These are phyloP conservation scores for Limnephilus marmoratus DNA, from an alignment of 2,888 invertebrate species.

Conservation along the genomic window DNA sequence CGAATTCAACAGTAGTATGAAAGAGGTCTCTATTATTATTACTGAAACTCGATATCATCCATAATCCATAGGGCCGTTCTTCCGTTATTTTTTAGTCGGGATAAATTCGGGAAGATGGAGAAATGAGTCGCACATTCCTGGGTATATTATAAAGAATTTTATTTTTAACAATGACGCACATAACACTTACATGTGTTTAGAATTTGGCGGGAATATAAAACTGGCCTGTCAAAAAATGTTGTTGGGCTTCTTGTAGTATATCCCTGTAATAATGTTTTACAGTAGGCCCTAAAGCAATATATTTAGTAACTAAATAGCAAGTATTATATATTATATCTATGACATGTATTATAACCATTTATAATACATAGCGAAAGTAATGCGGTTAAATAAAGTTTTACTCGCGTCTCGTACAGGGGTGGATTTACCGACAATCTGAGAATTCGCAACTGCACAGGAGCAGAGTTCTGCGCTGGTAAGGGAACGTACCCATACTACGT, in stretches of 20 bases:
- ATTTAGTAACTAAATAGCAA: too few relatives aligned
- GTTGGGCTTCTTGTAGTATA: background rate
- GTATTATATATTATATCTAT: too few relatives aligned
- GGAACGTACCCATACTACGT: too few relatives aligned
- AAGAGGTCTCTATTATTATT: constrained; percentile 16
- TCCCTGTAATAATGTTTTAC: background rate
- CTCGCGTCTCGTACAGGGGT: too few relatives aligned
- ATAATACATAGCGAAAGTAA: background rate
- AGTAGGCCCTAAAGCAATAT: background rate
- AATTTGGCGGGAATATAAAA: background rate
- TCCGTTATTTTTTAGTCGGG: background rate
- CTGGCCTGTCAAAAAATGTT: background rate
- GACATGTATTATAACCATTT: too few relatives aligned
- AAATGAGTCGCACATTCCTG: background rate
- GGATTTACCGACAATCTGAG: too few relatives aligned
- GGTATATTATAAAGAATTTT: background rate
- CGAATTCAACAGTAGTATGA: constrained; percentile 27
- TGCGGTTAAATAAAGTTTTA: too few relatives aligned
- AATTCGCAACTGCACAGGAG: background rate
- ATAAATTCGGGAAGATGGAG: background rate
- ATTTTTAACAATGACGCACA: background rate
- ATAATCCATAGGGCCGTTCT: background rate
- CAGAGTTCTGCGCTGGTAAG: background rate
- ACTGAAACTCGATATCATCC: constrained; percentile 12
- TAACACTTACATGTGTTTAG: background rate